Base-by-base conservation (phyloP, 2,797 vertebrate genomes). In the Erethizon dorsatum region DNA sequence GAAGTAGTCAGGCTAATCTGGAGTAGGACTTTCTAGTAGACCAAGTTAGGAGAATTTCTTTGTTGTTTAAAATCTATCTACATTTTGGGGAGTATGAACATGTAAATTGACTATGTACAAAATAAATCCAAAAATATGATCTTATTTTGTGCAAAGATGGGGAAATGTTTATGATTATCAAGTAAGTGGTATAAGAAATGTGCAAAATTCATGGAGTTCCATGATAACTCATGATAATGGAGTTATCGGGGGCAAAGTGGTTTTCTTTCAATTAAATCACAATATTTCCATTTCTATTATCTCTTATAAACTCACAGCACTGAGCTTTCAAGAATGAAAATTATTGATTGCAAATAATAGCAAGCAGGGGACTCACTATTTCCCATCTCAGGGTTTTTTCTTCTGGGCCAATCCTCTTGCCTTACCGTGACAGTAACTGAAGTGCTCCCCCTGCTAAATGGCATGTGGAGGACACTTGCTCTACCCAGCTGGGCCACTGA, bases 371-470 rank as follows among this genome's bases (percentile, higher is more conserved):
- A 37, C 7, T 26, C 2, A 24, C 37, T 47, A 15, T 33, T 88
- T 79, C 41, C 50, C 2, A 26, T 24, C 50, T 57, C 0, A 5
- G 22, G 6, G 4, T 28, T 65, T 71, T 83, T 88, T 20, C 20
- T 83, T 41, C 61, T 26, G 50, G 26, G 7, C 2, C 45, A 82
- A 15, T 11, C 24, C 9, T 61, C 18, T 28, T 20, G 10, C 50
- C 33, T 91, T 6, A 67, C 52, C 67, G 1, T 22, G 2, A 5
- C 2, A 2, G n/a, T 14, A 7, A 12, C 5, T 2, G 15, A 33
- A 14, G 59, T 33, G 11, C 20, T 10, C 50, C 2, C 2, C 14
- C 6, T 15, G 37, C 31, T 1, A 2, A 3, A 2, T 1, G 6
- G 37, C 15, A 13, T 11, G 2, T 1, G 63, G 12, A 13, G 57